Evolutionary conservation across 2,888 invertebrate species (phyloP), one percentile per base, ranked within the genome.

Genomic region (Sinotaia quadrata): DNA sequence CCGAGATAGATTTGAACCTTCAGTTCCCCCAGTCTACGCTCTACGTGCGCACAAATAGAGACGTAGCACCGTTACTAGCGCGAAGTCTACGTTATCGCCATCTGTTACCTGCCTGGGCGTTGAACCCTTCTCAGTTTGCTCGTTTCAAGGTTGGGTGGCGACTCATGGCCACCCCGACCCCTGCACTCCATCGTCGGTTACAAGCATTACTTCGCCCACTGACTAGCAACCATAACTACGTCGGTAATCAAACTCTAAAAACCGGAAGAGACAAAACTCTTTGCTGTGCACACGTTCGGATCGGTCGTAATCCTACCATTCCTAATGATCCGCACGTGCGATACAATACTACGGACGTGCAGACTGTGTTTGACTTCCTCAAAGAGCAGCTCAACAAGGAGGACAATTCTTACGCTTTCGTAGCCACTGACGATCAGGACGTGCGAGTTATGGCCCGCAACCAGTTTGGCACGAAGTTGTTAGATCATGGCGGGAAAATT

Each of bases 261-360:
- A 15, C 3, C 27, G 31, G 24, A 1, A 37, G 24, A 0, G 61
- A 69, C 41, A 31, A 44, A 21, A 36, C 49, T 4, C 49, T 75
- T n/a, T 47, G 74, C 4, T 75, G 75, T 49, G 75, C 74, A 12
- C 75, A 75, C 27, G 67, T 74, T 4, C 58, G 75, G 27, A 71
- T 75, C 44, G 70, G 75, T 4, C 67, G 59, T 27, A 75, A 73
- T 36, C 73, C 73, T 0, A 69, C 67, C 36, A 72, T 71, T 33
- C 72, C 72, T 0, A 68, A 59, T 44, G 74, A 74, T 47, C 33
- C 31, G 15, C 34, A 34, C 29, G 41, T 63, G 27, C 37, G 63
- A n/a, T 54, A 63, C 34, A 31, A 54, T 54, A 31, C 54, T 3
- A 24, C n/a, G 2, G 52, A 37, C 29, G 63, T 52, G 12, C 29